Percentiles rank a stretch among this genome's conserved stretches.
phyloP scores from a whole-genome alignment of 1,140 invertebrate genomes.

The Sinella curviseta region DNA sequence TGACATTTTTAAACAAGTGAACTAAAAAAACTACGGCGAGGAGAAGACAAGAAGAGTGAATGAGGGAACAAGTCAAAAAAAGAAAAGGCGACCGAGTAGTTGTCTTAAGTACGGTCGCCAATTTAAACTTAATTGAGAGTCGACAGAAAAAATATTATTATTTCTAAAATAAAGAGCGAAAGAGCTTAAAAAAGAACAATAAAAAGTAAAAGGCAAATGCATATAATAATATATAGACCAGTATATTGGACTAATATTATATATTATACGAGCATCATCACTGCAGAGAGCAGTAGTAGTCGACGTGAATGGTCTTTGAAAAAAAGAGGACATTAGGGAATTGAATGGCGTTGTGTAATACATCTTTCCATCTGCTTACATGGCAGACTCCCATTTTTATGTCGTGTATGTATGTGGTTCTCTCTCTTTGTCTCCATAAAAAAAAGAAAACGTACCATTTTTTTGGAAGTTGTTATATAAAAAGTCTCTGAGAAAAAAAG shows the following conservation, averaged over 20 bases:
- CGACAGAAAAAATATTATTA: neutral
- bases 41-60: too few relatives aligned
- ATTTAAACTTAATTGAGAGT: neutral
- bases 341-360: neutral
- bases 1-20: too few relatives aligned
- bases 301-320: neutral
- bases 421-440: neutral
- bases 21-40: too few relatives aligned
- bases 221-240: too few relatives aligned
- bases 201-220: neutral
- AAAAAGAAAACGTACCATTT: neutral
- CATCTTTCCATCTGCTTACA: neutral
- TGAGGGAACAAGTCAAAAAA: neutral
- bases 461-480: neutral
- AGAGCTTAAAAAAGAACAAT: neutral
- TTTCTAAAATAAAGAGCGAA: neutral
- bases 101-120: neutral
- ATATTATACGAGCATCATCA: too few relatives aligned
- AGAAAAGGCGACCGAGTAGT: neutral
- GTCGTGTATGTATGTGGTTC: neutral
- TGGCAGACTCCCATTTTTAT: neutral
- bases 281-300: too few relatives aligned
- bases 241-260: too few relatives aligned
- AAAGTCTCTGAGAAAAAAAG: neutral
- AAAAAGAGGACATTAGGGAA: neutral